Conservation (phyloP, 2,888 invertebrate species). For the Lasioglossum oenotherae region DNA sequence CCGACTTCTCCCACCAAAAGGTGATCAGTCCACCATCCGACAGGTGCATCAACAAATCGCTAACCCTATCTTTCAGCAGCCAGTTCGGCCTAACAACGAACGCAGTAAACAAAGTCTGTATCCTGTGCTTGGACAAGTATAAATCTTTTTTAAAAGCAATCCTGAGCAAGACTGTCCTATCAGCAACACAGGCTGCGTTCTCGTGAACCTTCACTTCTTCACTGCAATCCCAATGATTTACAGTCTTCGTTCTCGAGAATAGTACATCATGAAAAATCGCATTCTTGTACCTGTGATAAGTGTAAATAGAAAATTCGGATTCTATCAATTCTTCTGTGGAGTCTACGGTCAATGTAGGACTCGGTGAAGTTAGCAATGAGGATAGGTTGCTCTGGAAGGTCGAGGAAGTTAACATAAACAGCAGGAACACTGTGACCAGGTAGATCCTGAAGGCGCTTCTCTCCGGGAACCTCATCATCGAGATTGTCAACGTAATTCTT, state of each 20-base stretch:
- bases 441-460: constrained; percentile 32
- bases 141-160: neutral
- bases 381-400: constrained; percentile 41
- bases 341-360: neutral
- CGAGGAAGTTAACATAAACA: constrained; percentile 43
- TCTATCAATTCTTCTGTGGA: neutral
- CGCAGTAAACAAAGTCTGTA: neutral
- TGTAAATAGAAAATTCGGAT: neutral
- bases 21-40: neutral
- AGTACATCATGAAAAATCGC: neutral
- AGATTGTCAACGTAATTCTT: constrained; percentile 11
- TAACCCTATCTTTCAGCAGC: neutral
- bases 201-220: neutral
- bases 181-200: neutral
- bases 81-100: neutral
- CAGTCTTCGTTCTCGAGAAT: neutral
- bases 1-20: neutral
- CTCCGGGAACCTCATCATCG: constrained; percentile 22
- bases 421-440: constrained; percentile 26
- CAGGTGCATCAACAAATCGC: neutral
- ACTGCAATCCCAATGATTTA: neutral
- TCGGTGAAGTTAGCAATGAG: constrained; percentile 17
- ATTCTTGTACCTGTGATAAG: neutral
- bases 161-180: neutral
- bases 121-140: neutral